Percentiles rank a stretch among this genome's conserved stretches.
Conservation (phyloP, 1,140 invertebrate genomes). For the Cotesia typhae region DNA sequence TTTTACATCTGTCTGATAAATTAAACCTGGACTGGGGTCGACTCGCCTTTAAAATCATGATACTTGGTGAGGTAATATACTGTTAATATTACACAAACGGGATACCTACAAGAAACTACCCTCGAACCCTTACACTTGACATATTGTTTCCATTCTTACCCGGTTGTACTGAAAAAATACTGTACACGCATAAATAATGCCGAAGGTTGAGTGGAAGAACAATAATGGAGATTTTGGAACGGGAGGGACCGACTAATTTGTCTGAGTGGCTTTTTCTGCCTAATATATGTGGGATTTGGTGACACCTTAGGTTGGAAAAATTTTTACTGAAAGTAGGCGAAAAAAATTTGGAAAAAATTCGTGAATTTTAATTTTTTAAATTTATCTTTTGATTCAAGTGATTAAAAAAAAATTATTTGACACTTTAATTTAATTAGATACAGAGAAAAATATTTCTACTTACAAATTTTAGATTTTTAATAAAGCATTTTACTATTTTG, state of each 20-base stretch:
- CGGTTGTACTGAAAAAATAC: constrained; percentile 58
- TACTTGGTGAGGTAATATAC: constrained; percentile 29
- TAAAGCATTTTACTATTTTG: too few relatives aligned
- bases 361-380: too few relatives aligned
- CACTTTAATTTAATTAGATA: too few relatives aligned
- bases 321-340: too few relatives aligned
- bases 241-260: constrained; percentile 57
- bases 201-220: constrained; percentile 49
- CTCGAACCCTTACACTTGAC: constrained; percentile 47
- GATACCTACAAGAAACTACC: constrained; percentile 54
- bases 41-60: constrained; percentile 30
- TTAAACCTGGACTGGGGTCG: too few relatives aligned
- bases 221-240: constrained; percentile 36
- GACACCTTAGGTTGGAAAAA: too few relatives aligned
- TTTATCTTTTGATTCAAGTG: too few relatives aligned
- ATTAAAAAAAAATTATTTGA: too few relatives aligned
- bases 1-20: constrained; percentile 1
- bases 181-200: constrained; percentile 62
- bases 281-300: too few relatives aligned
- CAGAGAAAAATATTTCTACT: too few relatives aligned
- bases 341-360: too few relatives aligned
- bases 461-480: too few relatives aligned
- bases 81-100: constrained; percentile 29
- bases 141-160: constrained; percentile 64
- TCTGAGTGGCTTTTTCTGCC: constrained; percentile 63